Conservation (phyloP, 2,888 invertebrate genomes). For the Latrodectus hesperus region DNA sequence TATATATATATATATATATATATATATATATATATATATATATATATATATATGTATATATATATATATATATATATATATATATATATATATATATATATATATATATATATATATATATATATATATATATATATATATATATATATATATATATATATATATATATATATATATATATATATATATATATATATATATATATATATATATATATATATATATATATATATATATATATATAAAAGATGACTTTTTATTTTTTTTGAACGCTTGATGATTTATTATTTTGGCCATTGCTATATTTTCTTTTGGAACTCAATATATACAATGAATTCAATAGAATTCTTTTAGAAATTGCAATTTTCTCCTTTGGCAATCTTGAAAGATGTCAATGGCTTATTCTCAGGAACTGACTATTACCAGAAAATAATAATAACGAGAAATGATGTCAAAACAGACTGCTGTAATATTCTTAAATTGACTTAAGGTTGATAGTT, state of each 20-base stretch:
- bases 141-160: slow-evolving; percentile 30
- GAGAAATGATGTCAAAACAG: no score
- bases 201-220: slow-evolving; percentile 37
- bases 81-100: slow-evolving; percentile 37
- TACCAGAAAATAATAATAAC: no score
- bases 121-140: slow-evolving; percentile 34
- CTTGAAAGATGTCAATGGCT: no score
- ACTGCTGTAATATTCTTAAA: no score
- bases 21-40: slow-evolving; percentile 19
- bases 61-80: slow-evolving; percentile 29
- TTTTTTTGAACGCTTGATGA: no score
- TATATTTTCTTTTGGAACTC: no score
- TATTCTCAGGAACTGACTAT: no score
- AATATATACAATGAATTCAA: no score
- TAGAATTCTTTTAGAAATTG: no score
- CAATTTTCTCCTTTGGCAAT: no score
- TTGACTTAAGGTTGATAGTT: no score
- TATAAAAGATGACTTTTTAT: background rate
- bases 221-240: slow-evolving; percentile 36
- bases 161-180: slow-evolving; percentile 13
- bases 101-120: slow-evolving; percentile 35
- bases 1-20: slow-evolving; percentile 35
- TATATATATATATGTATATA: slow-evolving; percentile 16
- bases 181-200: slow-evolving; percentile 22
- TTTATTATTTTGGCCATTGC: no score